Base-by-base conservation (phyloP, 2,888 invertebrate genomes). In the Erebia palarica region DNA sequence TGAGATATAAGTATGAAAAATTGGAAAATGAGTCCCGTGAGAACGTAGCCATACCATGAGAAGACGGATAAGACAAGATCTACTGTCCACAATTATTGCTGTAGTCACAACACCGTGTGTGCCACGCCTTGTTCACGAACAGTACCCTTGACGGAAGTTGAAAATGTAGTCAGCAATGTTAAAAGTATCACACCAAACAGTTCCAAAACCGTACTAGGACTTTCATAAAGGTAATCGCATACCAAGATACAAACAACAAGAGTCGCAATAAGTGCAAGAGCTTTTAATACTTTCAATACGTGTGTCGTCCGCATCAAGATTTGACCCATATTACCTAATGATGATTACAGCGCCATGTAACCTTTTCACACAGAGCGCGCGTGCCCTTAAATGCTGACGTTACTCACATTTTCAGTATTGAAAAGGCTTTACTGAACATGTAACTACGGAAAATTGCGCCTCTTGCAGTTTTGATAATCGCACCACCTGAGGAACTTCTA, bases 81-180 rank as follows among this genome's bases (percentile, higher is more conserved):
- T 80, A 80, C 78, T 78, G 76, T 78, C 80, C 83, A 85, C 83
- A 84, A 86, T 90, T 90, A 90, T 90, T 91, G 90, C 89, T 90
- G 88, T 79, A 80, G 83, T 89, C 88, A 90, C 90, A 89, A 87
- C 85, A 81, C 83, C 78, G 71, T 76, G 79, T 71, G 71, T 78
- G 78, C 74, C 76, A 71, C 75, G 59, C 59, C 36, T 44, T 36
- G 47, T 16, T 36, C 63, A 18, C 18, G 8, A 42, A 58, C 53
- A 16, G 61, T 47, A 61, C 47, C 8, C 63, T 8, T 13, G 49
- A 63, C 63, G 63, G 49, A 63, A 63, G 47, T 44, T n/a, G 60
- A 36, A 51, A 36, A 8, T 59, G n/a, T 36, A 36, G n/a, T 1
- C 14, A 27, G 11, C 27, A 13, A 58, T 58, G 36, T 14, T 27